Conservation (phyloP, 1,140 invertebrate genomes). For the Acromyrmex heyeri region DNA sequence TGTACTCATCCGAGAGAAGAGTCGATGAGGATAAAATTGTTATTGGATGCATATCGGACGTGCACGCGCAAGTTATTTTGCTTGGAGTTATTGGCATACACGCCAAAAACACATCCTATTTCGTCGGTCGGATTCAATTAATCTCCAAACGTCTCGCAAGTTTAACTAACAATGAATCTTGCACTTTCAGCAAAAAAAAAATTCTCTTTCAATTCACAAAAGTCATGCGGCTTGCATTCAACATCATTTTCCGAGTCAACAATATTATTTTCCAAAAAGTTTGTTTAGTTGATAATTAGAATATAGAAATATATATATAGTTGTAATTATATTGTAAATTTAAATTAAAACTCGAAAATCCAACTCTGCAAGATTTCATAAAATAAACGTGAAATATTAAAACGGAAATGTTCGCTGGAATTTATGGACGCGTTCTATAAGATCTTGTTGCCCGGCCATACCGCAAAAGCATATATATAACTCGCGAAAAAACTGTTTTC, state of each 20-base stretch:
- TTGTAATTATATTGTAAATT: neutral
- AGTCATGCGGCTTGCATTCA: neutral
- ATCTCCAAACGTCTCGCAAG: neutral
- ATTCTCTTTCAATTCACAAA: neutral
- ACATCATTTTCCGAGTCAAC: neutral
- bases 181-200: constrained; percentile 9
- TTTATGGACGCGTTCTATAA: neutral
- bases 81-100: constrained; percentile 53
- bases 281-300: neutral
- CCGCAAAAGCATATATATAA: neutral
- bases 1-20: constrained; percentile 34
- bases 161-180: constrained; percentile 7
- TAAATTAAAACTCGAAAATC: neutral
- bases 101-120: constrained; percentile 49
- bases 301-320: neutral
- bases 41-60: constrained; percentile 44
- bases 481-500: constrained; percentile 11
- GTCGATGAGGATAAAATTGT: constrained; percentile 56
- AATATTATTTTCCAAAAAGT: neutral
- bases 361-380: neutral
- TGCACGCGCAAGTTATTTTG: constrained; percentile 40
- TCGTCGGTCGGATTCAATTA: constrained; percentile 40
- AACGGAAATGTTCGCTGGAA: neutral
- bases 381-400: neutral
- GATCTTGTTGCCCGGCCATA: neutral